Evolutionary conservation across 2,797 vertebrate species (phyloP).

Genomic region (Gymnoscopelus braueri): DNA sequence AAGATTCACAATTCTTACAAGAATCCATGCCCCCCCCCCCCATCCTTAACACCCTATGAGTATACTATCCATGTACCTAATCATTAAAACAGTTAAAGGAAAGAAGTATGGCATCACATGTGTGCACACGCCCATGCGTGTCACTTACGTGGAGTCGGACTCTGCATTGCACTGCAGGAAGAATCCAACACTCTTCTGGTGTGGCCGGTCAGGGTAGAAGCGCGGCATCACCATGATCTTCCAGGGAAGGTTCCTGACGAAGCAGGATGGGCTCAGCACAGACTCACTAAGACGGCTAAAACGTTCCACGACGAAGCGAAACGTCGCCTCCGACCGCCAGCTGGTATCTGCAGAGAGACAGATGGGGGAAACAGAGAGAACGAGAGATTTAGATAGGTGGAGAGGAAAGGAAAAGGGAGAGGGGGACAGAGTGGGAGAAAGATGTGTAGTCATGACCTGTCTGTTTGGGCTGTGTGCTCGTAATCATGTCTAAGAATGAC

Average conservation of each 20-base stretch:
- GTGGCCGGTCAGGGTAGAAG: slow-evolving; percentile 97
- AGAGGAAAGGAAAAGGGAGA: neutral
- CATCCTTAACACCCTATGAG: too few species aligned
- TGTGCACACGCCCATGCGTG: neutral
- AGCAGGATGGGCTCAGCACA: slow-evolving; percentile 98
- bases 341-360: slow-evolving; percentile 89
- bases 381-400: neutral
- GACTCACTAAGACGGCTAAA: slow-evolving; percentile 98
- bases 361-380: neutral
- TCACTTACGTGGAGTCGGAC: slow-evolving; percentile 97
- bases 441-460: too few species aligned
- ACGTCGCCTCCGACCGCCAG: slow-evolving; percentile 98
- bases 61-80: too few species aligned
- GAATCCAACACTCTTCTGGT: slow-evolving; percentile 99
- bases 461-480: too few species aligned
- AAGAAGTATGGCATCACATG: neutral
- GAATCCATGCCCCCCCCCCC: too few species aligned
- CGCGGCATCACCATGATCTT: slow-evolving; percentile 99
- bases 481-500: too few species aligned
- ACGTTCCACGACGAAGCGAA: slow-evolving; percentile 97
- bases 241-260: slow-evolving; percentile 98
- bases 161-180: slow-evolving; percentile 99
- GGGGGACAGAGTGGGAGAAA: neutral
- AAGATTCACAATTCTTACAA: too few species aligned
- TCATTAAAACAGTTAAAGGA: too few species aligned